Base-by-base conservation (phyloP, 2,113 vertebrate genomes). In the Alaudala cheleensis region DNA sequence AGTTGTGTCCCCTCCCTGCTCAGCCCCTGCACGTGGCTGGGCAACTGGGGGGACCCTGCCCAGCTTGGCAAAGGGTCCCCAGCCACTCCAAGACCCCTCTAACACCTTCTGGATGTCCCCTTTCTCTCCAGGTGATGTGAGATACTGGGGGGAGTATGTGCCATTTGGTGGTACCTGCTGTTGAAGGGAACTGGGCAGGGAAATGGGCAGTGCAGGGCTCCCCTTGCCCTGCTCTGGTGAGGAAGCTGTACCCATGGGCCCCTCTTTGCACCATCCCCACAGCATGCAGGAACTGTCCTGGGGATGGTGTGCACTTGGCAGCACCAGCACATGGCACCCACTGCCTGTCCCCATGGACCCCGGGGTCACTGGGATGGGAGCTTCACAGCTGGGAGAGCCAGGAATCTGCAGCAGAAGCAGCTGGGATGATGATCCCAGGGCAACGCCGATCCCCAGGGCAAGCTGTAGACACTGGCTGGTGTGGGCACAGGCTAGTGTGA, bases 371-470 rank as follows among this genome's bases (percentile, higher is more conserved):
- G 2, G 10, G 66, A 8, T 18, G 26, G 81, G 40, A 60, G 2
- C 13, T 22, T 10, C 24, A 7, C 15, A 2, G 10, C 56, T 53
- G 50, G 74, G 47, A 82, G 60, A 71, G 34, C 34, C 14, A 26
- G 89, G 26, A 33, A 45, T n/a, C 15, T 21, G 57, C 56, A 60
- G 74, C 70, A 70, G 39, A 12, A 81, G 37, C 37, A 62, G 67
- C 20, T 0, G 2, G 50, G 44, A 47, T 16, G 67, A 20, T 11
- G 53, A 22, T 50, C 45, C 8, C 6, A 8, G 54, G 51, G n/a
- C 29, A 37, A 3, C 0, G 0, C 2, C 1, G 53, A 12, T 42
- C 34, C 44, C 29, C 1, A 2, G 44, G 28, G 3, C 2, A 9
- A 51, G 79, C 42, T 26, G 42, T 25, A 67, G 37, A 11, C 3